Evolutionary conservation across 1,140 invertebrate genomes (phyloP), one percentile per base, ranked within the genome.

Genomic region (Ectropis grisescens): DNA sequence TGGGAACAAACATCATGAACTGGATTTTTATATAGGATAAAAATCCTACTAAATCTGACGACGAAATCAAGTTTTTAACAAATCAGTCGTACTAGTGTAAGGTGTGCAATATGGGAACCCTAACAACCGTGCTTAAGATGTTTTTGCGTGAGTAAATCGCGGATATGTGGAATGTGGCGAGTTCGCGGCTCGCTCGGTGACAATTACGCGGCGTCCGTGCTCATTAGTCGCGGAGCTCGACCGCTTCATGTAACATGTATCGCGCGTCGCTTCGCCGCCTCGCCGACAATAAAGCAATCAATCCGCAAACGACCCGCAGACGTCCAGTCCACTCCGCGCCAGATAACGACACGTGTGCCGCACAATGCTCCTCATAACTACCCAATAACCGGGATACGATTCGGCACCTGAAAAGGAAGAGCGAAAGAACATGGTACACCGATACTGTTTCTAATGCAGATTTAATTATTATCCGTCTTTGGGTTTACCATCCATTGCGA

Each of bases 211-310:
- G 46, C 57, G 47, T 37, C 54, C 33, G 41, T 39, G 58, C 57
- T 72, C 64, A 72, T 70, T 69, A 71, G 62, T 39, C 47, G 55
- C 48, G 44, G 45, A 32, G 37, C 49, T 48, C 39, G 39, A 38
- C 49, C 48, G 49, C 49, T 65, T 75, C 70, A 68, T 78, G 72
- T 67, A 68, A 66, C 62, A 78, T 72, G 65, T 72, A 72, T 67
- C 33, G 41, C 66, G 58, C 62, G 56, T 78, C 65, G 54, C 41
- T 41, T 40, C 22, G 11, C 1, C 23, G 6, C 19, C 28, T 15
- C 23, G 31, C 9, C 52, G 35, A 70, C 69, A 70, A 70, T 75
- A 68, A 72, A 78, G 69, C 66, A 78, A 68, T 78, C 70, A 69
- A 60, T 60, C 60, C 57, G 34, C 45, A 58, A 61, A 56, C 62